Evolutionary conservation across 92 coral and sea anemone genomes (phyloP).

Genomic region (Porites cylindrica): DNA sequence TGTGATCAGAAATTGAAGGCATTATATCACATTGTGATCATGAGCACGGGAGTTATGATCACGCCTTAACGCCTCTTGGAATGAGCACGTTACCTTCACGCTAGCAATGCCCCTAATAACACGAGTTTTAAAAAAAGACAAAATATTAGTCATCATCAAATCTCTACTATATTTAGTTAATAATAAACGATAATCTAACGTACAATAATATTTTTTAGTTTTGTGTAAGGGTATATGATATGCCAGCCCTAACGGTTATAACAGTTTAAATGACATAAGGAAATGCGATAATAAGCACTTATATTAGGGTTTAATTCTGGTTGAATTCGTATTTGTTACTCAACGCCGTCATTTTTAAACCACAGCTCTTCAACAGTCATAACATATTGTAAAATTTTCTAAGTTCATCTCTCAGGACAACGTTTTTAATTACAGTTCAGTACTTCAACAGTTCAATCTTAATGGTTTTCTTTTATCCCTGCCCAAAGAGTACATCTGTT

Average conservation of each 20-base stretch:
- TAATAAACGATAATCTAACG: background rate
- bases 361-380: too few relatives aligned
- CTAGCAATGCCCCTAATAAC: slow-evolving; percentile 1
- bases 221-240: background rate
- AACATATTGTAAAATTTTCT: too few relatives aligned
- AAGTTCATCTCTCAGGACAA: too few relatives aligned
- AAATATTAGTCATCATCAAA: slow-evolving; percentile 12
- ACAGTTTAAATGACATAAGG: background rate
- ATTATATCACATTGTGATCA: background rate
- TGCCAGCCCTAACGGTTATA: background rate
- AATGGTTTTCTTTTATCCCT: slow-evolving; percentile 1
- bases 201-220: background rate
- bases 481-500: slow-evolving; percentile 37
- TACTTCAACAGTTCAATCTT: too few relatives aligned
- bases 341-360: too few relatives aligned
- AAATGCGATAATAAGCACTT: background rate
- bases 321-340: too few relatives aligned
- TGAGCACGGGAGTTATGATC: background rate
- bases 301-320: too few relatives aligned
- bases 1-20: too few relatives aligned
- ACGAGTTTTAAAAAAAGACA: background rate
- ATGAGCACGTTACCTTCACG: background rate
- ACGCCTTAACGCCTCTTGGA: slow-evolving; percentile 5
- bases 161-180: slow-evolving; percentile 2
- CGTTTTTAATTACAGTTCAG: too few relatives aligned